These are phyloP conservation scores for Antheraea mylitta DNA, from an alignment of 1,140 invertebrate species.

Conservation along the genomic window DNA sequence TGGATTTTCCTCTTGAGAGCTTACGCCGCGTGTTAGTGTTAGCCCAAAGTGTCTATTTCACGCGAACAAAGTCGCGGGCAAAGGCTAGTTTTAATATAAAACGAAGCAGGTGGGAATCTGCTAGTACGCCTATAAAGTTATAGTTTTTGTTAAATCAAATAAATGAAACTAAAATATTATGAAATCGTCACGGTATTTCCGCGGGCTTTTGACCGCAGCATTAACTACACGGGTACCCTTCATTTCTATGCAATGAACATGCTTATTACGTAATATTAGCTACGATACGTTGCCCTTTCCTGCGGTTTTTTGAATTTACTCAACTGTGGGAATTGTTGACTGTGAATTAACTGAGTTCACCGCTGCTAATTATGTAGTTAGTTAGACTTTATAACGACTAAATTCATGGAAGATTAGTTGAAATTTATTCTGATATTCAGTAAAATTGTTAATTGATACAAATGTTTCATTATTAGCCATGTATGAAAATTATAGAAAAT, in stretches of 20 bases:
- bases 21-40: too few species aligned
- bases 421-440: too few species aligned
- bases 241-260: conserved; percentile 37
- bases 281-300: conserved; percentile 42
- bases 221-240: conserved; percentile 16
- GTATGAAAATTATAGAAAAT: too few species aligned
- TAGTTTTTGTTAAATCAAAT: neutral
- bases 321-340: conserved; percentile 31
- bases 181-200: neutral
- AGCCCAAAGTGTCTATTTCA: too few species aligned
- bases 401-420: too few species aligned
- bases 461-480: too few species aligned
- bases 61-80: too few species aligned
- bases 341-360: conserved; percentile 4
- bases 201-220: conserved; percentile 11
- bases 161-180: neutral
- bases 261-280: conserved; percentile 48
- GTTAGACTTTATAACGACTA: neutral
- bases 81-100: too few species aligned
- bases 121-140: too few species aligned
- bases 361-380: neutral
- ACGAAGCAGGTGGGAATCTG: too few species aligned
- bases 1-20: too few species aligned
- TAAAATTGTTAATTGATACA: too few species aligned
- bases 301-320: conserved; percentile 51